Evolutionary conservation across 2,797 vertebrate genomes (phyloP).

Genomic region (Sebastiscus tertius): DNA sequence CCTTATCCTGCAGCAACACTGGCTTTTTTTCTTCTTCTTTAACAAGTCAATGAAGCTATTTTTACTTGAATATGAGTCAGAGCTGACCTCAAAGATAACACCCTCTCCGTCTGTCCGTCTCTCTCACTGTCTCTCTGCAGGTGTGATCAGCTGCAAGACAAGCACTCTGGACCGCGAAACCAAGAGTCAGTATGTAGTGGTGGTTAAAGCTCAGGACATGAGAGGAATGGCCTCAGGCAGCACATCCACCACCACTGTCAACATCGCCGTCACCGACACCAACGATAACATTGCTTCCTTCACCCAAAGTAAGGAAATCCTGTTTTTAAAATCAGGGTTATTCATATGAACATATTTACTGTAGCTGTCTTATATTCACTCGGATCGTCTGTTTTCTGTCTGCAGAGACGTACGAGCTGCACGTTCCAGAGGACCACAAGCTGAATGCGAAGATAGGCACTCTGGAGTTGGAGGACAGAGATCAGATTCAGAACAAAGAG

Average conservation of each 20-base stretch:
- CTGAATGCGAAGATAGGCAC: conserved; percentile 81
- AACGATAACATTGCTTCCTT: conserved; percentile 94
- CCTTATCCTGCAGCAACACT: neutral
- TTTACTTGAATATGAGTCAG: conserved; percentile 36
- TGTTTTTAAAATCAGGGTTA: neutral
- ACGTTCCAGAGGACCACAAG: conserved; percentile 86
- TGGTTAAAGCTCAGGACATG: conserved; percentile 89
- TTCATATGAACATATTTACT: neutral
- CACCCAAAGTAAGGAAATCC: conserved; percentile 74
- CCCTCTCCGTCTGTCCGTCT: neutral
- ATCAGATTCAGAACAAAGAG: conserved; percentile 90
- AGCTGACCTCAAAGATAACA: conserved; percentile 35
- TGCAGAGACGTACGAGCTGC: conserved; percentile 83
- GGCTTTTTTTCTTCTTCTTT: neutral
- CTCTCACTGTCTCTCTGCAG: conserved; percentile 70
- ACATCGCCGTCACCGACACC: conserved; percentile 86
- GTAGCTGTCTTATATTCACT: neutral
- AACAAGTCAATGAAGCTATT: conserved; percentile 24
- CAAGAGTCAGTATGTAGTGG: conserved; percentile 82
- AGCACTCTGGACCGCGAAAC: conserved; percentile 88
- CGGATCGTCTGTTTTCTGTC: neutral
- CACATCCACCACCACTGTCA: conserved; percentile 86
- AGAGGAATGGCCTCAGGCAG: conserved; percentile 74
- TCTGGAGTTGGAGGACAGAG: conserved; percentile 87
- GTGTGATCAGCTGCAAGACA: conserved; percentile 82